Conservation (phyloP, 2,797 vertebrate genomes). For the Sibirionetta formosa region DNA sequence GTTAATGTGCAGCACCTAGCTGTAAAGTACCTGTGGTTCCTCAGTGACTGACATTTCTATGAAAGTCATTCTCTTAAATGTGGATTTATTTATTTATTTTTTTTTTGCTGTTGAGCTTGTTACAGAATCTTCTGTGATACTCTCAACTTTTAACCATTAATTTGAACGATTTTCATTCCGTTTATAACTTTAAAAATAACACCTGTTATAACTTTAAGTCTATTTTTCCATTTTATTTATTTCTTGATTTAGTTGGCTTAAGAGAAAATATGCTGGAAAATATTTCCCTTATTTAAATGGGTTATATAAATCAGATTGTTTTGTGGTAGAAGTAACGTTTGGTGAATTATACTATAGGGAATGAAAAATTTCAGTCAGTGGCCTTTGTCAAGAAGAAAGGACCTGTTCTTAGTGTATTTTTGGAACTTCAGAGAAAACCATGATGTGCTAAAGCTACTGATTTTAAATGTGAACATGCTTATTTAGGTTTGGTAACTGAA, state of each 20-base stretch:
- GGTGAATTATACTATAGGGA: background rate
- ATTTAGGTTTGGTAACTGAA: background rate
- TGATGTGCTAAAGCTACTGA: background rate
- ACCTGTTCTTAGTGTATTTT: background rate
- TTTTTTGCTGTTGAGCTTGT: background rate
- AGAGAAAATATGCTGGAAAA: background rate
- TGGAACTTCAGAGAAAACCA: background rate
- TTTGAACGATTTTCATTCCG: background rate
- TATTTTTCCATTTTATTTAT: background rate
- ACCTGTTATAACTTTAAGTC: background rate
- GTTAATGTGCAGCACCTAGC: background rate
- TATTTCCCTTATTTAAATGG: background rate
- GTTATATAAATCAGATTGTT: background rate
- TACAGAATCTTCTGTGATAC: background rate
- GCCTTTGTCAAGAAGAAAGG: background rate
- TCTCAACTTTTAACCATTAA: background rate
- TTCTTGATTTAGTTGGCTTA: background rate
- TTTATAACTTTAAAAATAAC: background rate
- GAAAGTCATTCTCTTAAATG: background rate
- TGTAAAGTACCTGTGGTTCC: background rate
- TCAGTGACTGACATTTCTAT: background rate
- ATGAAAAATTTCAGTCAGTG: background rate
- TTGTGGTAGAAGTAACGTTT: background rate
- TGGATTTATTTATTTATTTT: fast-evolving
- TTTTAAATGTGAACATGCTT: background rate